These are phyloP conservation scores for Gyps fulvus DNA, from an alignment of 2,113 vertebrate species.

Conservation along the genomic window DNA sequence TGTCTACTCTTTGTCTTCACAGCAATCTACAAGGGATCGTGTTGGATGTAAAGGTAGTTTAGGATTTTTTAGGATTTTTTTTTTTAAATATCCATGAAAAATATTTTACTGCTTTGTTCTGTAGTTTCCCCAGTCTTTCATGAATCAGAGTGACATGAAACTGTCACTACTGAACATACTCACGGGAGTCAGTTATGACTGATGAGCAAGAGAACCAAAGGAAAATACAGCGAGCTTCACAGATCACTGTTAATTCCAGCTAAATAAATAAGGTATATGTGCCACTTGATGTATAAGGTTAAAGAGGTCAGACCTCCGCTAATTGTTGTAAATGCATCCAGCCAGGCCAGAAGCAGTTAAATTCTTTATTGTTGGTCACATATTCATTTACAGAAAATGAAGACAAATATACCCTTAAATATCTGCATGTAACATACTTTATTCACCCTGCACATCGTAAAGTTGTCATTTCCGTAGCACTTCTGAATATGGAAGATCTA, in stretches of 20 bases:
- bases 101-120: neutral
- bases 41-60: neutral
- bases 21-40: neutral
- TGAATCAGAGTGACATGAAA: neutral
- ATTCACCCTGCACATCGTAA: neutral
- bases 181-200: neutral
- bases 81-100: neutral
- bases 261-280: conserved; percentile 46
- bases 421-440: conserved; percentile 11
- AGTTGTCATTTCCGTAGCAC: conserved; percentile 22
- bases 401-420: conserved; percentile 35
- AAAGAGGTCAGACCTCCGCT: conserved; percentile 34
- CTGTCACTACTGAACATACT: neutral
- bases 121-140: neutral
- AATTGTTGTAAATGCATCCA: conserved; percentile 7
- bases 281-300: neutral
- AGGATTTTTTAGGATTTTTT: neutral
- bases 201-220: neutral
- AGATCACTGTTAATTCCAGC: conserved; percentile 48
- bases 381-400: conserved; percentile 26
- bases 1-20: neutral
- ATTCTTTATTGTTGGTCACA: conserved; percentile 19
- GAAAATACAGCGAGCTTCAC: conserved; percentile 12
- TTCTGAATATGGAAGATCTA: conserved; percentile 45
- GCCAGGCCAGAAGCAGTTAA: conserved; percentile 15